These are phyloP conservation scores for Zaprionus bogoriensis DNA, from an alignment of 2,888 invertebrate genomes.

Conservation along the genomic window DNA sequence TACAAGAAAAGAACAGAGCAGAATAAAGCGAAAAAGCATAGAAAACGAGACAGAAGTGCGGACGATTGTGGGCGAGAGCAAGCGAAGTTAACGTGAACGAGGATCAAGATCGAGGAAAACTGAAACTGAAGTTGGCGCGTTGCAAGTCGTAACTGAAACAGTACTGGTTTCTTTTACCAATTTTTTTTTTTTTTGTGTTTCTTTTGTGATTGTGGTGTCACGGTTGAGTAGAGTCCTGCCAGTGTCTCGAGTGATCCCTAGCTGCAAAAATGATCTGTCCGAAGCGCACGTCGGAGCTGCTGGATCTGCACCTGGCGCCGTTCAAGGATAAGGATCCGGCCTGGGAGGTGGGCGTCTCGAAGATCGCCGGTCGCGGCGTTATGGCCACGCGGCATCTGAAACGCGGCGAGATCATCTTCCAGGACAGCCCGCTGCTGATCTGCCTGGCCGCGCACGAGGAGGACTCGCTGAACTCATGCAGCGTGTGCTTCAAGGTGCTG, in stretches of 20 bases:
- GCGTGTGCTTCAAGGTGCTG: slow-evolving; percentile 85
- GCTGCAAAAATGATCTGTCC: slow-evolving; percentile 72
- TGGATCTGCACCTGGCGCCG: slow-evolving; percentile 78
- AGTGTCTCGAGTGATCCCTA: background rate
- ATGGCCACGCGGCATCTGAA: slow-evolving; percentile 87
- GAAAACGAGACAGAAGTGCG: background rate
- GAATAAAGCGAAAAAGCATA: background rate
- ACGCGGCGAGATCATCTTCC: slow-evolving; percentile 88
- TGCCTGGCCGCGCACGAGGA: slow-evolving; percentile 86
- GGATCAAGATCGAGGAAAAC: background rate
- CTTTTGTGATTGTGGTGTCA: slow-evolving; percentile 2
- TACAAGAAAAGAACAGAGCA: background rate
- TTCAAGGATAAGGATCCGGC: slow-evolving; percentile 80
- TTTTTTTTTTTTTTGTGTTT: background rate
- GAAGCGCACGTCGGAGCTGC: slow-evolving; percentile 80
- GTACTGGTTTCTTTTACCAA: background rate
- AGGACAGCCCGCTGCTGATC: slow-evolving; percentile 88
- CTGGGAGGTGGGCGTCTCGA: slow-evolving; percentile 86
- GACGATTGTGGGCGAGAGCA: too few relatives aligned
- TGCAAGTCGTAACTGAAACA: background rate
- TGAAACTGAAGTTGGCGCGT: background rate
- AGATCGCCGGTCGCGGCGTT: slow-evolving; percentile 88
- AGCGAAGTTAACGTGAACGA: background rate
- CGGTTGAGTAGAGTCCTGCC: background rate
- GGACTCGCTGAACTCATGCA: slow-evolving; percentile 85